Conservation (phyloP, 2,113 vertebrate genomes). For the Pelobates fuscus region DNA sequence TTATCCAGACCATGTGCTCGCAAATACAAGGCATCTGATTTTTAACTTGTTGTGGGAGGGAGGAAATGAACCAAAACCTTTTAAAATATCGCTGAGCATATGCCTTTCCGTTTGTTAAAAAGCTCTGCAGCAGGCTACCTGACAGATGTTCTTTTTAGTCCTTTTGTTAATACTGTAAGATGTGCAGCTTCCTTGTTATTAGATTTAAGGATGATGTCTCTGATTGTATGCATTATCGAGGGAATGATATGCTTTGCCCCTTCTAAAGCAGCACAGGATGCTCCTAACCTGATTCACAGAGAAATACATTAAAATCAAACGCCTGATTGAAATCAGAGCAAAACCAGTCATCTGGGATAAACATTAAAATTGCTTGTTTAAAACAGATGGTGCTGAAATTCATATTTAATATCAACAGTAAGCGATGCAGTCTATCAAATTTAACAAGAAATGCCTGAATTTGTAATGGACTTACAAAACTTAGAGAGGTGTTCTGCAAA, state of each 20-base stretch:
- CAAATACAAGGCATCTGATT: constrained; percentile 3
- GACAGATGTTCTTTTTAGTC: constrained; percentile 48
- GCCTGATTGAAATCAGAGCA: constrained; percentile 4
- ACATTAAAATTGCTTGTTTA: background rate
- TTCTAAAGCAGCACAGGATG: background rate
- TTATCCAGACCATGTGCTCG: constrained; percentile 6
- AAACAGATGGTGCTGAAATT: constrained; percentile 32
- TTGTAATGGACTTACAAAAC: background rate
- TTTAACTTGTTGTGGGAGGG: constrained; percentile 10
- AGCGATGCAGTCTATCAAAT: constrained; percentile 17
- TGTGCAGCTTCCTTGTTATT: constrained; percentile 34
- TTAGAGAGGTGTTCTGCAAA: background rate
- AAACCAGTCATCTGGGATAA: constrained; percentile 18
- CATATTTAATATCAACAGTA: constrained; percentile 33
- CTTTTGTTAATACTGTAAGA: constrained; percentile 41
- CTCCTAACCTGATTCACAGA: constrained; percentile 18
- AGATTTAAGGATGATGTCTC: constrained; percentile 35
- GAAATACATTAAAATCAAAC: constrained; percentile 25
- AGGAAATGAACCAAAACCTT: constrained; percentile 30
- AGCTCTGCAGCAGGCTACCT: constrained; percentile 36
- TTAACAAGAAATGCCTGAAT: constrained; percentile 16
- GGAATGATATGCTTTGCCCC: constrained; percentile 16
- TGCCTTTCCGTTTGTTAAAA: constrained; percentile 31
- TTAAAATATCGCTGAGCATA: constrained; percentile 37
- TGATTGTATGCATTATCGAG: constrained; percentile 25